These are phyloP conservation scores for Polypedilum vanderplanki DNA, from an alignment of 1,140 invertebrate species.

Conservation along the genomic window DNA sequence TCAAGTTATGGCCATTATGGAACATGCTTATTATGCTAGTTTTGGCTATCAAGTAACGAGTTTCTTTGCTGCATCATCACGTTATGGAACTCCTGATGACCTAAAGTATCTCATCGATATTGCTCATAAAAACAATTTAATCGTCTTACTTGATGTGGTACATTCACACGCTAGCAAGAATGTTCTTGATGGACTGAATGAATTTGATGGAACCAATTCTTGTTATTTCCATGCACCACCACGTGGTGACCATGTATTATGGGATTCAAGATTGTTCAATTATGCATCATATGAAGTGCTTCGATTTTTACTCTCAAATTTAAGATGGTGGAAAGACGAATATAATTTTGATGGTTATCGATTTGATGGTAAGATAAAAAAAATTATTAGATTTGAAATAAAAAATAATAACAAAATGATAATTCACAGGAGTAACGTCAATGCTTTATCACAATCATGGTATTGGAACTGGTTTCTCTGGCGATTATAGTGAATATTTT, in stretches of 20 bases:
- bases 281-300: constrained; percentile 87
- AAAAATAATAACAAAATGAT: too few species aligned
- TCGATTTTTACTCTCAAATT: constrained; percentile 87
- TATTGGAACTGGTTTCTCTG: constrained; percentile 80
- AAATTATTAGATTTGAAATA: too few species aligned
- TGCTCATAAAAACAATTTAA: constrained; percentile 76
- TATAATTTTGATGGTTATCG: constrained; percentile 86
- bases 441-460: constrained; percentile 97
- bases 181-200: constrained; percentile 87
- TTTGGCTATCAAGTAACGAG: constrained; percentile 97
- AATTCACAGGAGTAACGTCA: constrained; percentile 46
- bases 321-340: constrained; percentile 91
- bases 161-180: constrained; percentile 98
- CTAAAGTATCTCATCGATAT: constrained; percentile 84
- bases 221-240: constrained; percentile 85
- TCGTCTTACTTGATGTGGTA: constrained; percentile 87
- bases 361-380: constrained; percentile 58
- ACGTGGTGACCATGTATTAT: constrained; percentile 78
- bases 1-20: constrained; percentile 97
- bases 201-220: constrained; percentile 87
- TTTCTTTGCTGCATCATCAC: constrained; percentile 77
- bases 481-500: constrained; percentile 92
- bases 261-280: constrained; percentile 94
- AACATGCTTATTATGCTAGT: constrained; percentile 96
- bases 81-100: constrained; percentile 90